Percentiles rank a stretch among this genome's conserved stretches.
phyloP scores from a whole-genome alignment of 2,888 invertebrate genomes.

The Oegoconia quadripuncta region DNA sequence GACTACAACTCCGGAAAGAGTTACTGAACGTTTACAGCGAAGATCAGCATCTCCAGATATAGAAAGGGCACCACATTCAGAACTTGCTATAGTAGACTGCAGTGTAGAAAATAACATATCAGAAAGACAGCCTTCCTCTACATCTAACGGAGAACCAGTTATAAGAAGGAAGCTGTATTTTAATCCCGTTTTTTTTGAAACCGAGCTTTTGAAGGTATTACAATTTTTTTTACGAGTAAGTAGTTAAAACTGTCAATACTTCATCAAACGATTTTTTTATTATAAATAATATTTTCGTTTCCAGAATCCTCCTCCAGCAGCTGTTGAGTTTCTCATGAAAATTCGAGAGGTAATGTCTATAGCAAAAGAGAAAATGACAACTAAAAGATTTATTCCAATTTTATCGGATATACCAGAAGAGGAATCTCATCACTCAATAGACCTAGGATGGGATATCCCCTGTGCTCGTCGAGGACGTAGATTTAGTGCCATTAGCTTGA shows the following conservation, averaged over 20 bases:
- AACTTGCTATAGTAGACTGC: slow-evolving; percentile 68
- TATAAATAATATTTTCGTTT: slow-evolving; percentile 31
- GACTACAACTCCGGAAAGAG: slow-evolving; percentile 44
- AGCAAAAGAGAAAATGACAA: slow-evolving; percentile 92
- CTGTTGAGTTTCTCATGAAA: slow-evolving; percentile 91
- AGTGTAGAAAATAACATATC: slow-evolving; percentile 46
- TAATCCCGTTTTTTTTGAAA: slow-evolving; percentile 94
- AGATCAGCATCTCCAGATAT: slow-evolving; percentile 65
- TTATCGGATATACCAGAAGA: slow-evolving; percentile 91
- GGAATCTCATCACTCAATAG: slow-evolving; percentile 72
- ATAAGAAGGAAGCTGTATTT: slow-evolving; percentile 90
- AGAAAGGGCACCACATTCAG: slow-evolving; percentile 70
- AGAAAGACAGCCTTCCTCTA: slow-evolving; percentile 41
- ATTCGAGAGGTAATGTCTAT: slow-evolving; percentile 93
- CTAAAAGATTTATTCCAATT: slow-evolving; percentile 88
- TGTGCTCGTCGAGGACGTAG: slow-evolving; percentile 73
- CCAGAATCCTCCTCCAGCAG: slow-evolving; percentile 93
- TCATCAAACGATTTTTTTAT: background rate
- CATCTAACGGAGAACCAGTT: slow-evolving; percentile 54
- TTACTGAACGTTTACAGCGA: slow-evolving; percentile 53
- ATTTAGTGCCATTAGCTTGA: slow-evolving; percentile 79
- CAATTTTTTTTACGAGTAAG: background rate
- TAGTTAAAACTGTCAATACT: background rate
- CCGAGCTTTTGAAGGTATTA: slow-evolving; percentile 86
- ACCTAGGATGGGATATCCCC: slow-evolving; percentile 70